These are phyloP conservation scores for Malacoctenus gilli DNA, from an alignment of 2,797 vertebrate species.

Conservation along the genomic window DNA sequence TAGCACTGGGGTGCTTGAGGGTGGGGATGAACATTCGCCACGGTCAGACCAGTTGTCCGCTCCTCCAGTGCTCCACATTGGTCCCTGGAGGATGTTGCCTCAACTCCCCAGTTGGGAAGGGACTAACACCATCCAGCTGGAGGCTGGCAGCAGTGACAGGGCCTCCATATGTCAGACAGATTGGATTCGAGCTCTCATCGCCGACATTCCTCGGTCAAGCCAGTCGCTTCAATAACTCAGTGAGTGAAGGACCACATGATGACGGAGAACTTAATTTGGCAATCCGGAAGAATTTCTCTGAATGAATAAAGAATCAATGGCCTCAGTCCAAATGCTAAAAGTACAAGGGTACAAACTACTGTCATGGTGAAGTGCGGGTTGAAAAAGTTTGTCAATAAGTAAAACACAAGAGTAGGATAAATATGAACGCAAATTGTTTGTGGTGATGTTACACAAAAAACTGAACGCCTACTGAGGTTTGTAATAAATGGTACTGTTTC, in stretches of 20 bases:
- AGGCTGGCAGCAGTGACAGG: slow-evolving; percentile 53
- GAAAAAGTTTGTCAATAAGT: too few relatives aligned
- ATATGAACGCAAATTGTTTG: too few relatives aligned
- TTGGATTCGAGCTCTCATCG: slow-evolving; percentile 40
- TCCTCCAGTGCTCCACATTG: slow-evolving; percentile 46
- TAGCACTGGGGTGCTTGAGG: slow-evolving; percentile 39
- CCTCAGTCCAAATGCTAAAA: too few relatives aligned
- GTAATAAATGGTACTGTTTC: too few relatives aligned
- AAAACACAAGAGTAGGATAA: too few relatives aligned
- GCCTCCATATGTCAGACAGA: slow-evolving; percentile 69
- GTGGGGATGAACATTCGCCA: slow-evolving; percentile 58
- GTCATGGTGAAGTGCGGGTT: too few relatives aligned
- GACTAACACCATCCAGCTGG: slow-evolving; percentile 75
- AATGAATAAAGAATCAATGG: too few relatives aligned
- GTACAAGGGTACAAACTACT: too few relatives aligned
- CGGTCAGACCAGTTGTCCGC: slow-evolving; percentile 39
- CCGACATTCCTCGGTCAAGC: slow-evolving; percentile 46
- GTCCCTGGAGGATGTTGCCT: slow-evolving; percentile 63
- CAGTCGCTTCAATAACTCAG: slow-evolving; percentile 6
- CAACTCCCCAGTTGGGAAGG: slow-evolving; percentile 43
- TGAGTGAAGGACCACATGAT: slow-evolving; percentile 11
- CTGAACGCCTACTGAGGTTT: too few relatives aligned
- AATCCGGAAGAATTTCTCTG: slow-evolving; percentile 7
- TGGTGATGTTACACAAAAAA: too few relatives aligned
- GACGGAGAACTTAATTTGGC: slow-evolving; percentile 30